Evolutionary conservation across 2,797 vertebrate species (phyloP).

Genomic region (Falco berigora): DNA sequence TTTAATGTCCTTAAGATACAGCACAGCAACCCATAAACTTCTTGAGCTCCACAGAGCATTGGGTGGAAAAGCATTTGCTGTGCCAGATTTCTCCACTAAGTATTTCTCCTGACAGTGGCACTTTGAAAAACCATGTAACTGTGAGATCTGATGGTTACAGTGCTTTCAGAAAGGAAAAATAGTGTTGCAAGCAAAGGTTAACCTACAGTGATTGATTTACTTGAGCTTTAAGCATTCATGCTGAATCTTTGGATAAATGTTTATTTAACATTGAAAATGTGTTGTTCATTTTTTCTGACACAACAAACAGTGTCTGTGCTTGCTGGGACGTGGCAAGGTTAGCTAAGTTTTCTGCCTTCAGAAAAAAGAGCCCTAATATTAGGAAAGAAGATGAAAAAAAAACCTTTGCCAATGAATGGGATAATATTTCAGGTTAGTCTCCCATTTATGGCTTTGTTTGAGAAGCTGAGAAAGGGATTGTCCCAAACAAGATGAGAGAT

Average conservation of each 20-base stretch:
- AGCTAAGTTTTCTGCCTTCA: conserved; percentile 20
- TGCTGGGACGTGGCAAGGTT: conserved; percentile 9
- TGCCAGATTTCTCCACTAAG: conserved; percentile 41
- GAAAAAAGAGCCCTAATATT: background rate
- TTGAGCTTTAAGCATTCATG: conserved; percentile 17
- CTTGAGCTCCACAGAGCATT: background rate
- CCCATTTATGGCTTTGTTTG: background rate
- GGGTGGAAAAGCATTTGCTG: conserved; percentile 27
- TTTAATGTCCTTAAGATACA: conserved; percentile 50
- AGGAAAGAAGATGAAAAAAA: background rate
- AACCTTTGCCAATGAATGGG: background rate
- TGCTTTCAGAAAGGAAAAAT: background rate
- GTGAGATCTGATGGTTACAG: conserved; percentile 16
- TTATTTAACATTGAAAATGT: conserved; percentile 49
- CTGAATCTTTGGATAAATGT: conserved; percentile 64
- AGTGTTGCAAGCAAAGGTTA: conserved; percentile 39
- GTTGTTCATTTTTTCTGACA: conserved; percentile 20
- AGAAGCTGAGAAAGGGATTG: background rate
- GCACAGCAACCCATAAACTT: conserved; percentile 28
- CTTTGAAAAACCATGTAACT: conserved; percentile 20
- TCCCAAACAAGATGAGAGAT: background rate
- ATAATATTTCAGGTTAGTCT: background rate
- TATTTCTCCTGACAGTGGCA: conserved; percentile 40
- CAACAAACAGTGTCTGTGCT: conserved; percentile 53
- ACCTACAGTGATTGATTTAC: conserved; percentile 56